These are phyloP conservation scores for Cotesia glomerata DNA, from an alignment of 1,140 invertebrate species.

Conservation along the genomic window DNA sequence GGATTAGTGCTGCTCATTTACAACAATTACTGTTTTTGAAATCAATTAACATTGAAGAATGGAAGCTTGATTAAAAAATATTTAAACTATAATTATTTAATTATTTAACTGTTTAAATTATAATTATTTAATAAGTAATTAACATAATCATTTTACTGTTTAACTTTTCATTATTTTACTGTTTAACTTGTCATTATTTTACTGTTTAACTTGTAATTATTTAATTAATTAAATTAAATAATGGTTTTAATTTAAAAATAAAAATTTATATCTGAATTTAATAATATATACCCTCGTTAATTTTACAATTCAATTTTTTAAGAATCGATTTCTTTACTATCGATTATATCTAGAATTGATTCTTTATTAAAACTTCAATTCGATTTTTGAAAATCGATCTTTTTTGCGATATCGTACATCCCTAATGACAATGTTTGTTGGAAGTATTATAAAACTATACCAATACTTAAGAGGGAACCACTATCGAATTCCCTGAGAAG, in stretches of 20 bases:
- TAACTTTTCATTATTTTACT: no score
- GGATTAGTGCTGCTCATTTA: not conserved
- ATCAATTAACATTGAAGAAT: not conserved
- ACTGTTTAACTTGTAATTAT: no score
- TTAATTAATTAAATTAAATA: no score
- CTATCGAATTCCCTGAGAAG: no score
- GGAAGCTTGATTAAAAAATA: not conserved
- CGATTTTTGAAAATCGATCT: not conserved
- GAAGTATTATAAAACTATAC: no score
- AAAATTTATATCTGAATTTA: not conserved
- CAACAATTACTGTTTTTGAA: not conserved
- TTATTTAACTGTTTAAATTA: no score
- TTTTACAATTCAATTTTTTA: not conserved
- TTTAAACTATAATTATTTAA: not conserved
- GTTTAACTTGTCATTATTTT: no score
- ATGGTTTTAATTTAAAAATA: not conserved
- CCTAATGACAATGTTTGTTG: not conserved
- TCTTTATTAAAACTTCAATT: not conserved
- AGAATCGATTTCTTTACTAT: constrained; percentile 4
- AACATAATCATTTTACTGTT: no score
- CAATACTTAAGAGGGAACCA: no score
- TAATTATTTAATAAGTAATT: no score
- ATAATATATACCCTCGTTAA: not conserved
- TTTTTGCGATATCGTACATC: not conserved
- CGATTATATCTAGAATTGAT: not conserved